These are phyloP conservation scores for Callyntrura guangdongensis DNA, from an alignment of 2,888 invertebrate genomes.

Conservation along the genomic window DNA sequence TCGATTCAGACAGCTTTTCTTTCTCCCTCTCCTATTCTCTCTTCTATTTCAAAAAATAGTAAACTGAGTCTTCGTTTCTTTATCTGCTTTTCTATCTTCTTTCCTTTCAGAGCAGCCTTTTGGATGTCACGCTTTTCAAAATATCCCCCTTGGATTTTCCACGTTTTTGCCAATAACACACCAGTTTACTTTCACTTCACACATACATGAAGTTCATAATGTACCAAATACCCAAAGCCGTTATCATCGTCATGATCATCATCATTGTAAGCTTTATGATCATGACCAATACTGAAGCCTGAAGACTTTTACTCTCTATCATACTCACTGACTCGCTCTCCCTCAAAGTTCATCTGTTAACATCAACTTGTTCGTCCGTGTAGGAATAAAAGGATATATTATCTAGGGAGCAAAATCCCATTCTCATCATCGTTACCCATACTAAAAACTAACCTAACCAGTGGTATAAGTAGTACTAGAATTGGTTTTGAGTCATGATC, in stretches of 20 bases:
- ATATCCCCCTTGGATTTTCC: constrained; percentile 14
- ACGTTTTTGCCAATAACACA: not conserved
- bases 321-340: not conserved
- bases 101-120: not conserved
- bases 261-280: not conserved
- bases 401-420: constrained; percentile 22
- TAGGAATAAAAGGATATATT: constrained; percentile 14
- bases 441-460: not conserved
- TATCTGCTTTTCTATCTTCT: not conserved
- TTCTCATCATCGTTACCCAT: constrained; percentile 27
- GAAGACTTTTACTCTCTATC: constrained; percentile 11
- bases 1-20: constrained; percentile 23
- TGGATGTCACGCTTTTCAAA: not conserved
- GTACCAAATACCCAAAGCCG: not conserved
- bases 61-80: constrained; percentile 1
- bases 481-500: too few species aligned
- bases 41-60: not conserved
- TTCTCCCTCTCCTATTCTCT: not conserved
- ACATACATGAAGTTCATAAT: not conserved
- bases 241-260: not conserved
- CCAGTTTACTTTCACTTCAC: not conserved
- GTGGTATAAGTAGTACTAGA: too few species aligned
- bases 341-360: constrained; percentile 43
- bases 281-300: constrained; percentile 4
- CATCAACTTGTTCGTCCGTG: constrained; percentile 22